Conservation (phyloP, 2,888 invertebrate genomes). For the Criorhina ranunculi region DNA sequence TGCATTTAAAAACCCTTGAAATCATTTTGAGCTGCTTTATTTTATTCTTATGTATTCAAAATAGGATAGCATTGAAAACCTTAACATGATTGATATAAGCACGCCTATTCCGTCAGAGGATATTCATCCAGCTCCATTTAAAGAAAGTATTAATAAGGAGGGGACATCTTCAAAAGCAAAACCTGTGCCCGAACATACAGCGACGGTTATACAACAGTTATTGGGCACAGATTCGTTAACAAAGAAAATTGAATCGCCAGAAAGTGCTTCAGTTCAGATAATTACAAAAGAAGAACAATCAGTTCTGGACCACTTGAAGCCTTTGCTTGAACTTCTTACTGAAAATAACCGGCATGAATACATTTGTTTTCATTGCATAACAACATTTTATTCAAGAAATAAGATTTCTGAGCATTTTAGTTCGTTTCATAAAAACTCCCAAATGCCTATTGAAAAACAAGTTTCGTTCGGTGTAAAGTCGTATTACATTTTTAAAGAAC, state of each 20-base stretch:
- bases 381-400: conserved; percentile 23
- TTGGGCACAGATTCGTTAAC: neutral
- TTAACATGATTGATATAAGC: conserved; percentile 28
- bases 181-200: too few species aligned
- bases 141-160: neutral
- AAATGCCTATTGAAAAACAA: conserved; percentile 6
- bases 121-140: neutral
- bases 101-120: neutral
- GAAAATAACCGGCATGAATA: conserved; percentile 45
- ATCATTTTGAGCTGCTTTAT: neutral
- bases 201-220: neutral
- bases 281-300: conserved; percentile 10
- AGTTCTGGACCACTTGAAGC: conserved; percentile 2
- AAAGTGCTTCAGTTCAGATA: neutral
- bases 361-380: conserved; percentile 55
- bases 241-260: neutral
- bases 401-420: conserved; percentile 39
- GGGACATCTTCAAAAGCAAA: neutral
- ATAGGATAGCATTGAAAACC: conserved; percentile 52
- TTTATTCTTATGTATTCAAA: neutral
- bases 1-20: neutral
- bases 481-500: conserved; percentile 44
- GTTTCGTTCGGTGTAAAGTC: conserved; percentile 10
- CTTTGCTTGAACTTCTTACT: conserved; percentile 43
- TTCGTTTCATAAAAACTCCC: conserved; percentile 12